These are phyloP conservation scores for Orchesella cincta DNA, from an alignment of 1,140 invertebrate species.

Conservation along the genomic window DNA sequence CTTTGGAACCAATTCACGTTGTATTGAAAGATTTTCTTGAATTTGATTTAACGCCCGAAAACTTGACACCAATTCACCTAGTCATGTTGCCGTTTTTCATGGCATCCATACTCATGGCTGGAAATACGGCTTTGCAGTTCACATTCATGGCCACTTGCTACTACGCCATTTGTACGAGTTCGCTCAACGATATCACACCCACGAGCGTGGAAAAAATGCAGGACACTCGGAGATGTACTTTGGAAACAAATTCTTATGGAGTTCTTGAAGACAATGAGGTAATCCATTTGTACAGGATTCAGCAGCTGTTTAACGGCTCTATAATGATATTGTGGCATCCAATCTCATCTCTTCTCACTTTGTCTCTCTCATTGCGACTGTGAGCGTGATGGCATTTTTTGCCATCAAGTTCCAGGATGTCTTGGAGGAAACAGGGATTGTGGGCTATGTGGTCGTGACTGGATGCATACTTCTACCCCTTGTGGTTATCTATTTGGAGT, in stretches of 20 bases:
- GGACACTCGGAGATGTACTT: background rate
- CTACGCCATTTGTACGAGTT: background rate
- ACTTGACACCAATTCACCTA: background rate
- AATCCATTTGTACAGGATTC: background rate
- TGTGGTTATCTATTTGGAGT: background rate
- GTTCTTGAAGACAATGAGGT: background rate
- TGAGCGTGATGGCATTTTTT: background rate
- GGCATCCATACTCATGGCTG: background rate
- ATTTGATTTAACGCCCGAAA: background rate
- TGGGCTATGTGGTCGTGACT: background rate
- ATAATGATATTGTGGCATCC: background rate
- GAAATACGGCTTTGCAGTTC: background rate
- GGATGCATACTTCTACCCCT: background rate
- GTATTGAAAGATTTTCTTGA: background rate
- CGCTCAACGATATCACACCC: background rate
- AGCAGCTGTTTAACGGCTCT: background rate
- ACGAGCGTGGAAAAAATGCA: background rate
- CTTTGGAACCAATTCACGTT: background rate
- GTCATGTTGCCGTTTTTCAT: background rate
- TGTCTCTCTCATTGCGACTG: background rate
- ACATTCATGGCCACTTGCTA: background rate
- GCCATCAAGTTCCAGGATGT: background rate
- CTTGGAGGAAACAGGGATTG: background rate
- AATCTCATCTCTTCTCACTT: background rate
- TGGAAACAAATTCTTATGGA: background rate